Conservation (phyloP, 2,888 invertebrate species). For the Luperina testacea region DNA sequence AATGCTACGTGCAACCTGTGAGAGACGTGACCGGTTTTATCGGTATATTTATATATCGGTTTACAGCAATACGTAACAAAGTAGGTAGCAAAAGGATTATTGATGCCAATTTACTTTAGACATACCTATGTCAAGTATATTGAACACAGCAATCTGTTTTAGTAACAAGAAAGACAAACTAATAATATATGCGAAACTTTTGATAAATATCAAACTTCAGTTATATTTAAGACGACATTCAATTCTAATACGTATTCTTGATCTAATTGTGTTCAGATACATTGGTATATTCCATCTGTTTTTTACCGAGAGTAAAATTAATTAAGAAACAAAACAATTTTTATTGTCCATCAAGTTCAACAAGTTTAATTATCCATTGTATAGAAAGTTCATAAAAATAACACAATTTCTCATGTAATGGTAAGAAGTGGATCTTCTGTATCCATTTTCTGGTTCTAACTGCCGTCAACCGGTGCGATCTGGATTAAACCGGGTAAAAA, state of each 20-base stretch:
- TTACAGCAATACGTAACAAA: conserved; percentile 7
- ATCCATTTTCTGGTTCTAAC: not conserved
- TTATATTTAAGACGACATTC: not conserved
- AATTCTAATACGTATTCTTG: not conserved
- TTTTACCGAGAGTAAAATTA: not conserved
- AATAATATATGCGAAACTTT: not conserved
- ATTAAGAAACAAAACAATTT: not conserved
- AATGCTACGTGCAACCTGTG: conserved; percentile 49
- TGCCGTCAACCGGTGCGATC: conserved; percentile 41
- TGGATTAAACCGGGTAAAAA: conserved; percentile 53
- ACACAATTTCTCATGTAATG: not conserved
- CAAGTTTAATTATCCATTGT: too few species aligned
- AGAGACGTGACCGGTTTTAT: conserved; percentile 56
- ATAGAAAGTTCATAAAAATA: not conserved
- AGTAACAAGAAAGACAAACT: not conserved
- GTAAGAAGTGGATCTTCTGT: conserved; percentile 12
- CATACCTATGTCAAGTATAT: too few species aligned
- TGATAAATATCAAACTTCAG: not conserved
- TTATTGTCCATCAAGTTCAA: too few species aligned
- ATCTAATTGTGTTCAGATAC: not conserved
- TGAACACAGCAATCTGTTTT: not conserved
- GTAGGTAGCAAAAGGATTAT: not conserved
- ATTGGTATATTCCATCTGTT: not conserved
- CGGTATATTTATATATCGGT: too few species aligned
- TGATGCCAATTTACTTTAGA: not conserved